Evolutionary conservation across 2,888 invertebrate genomes (phyloP), one percentile per base, ranked within the genome.

Genomic region (Acrobasis suavella): DNA sequence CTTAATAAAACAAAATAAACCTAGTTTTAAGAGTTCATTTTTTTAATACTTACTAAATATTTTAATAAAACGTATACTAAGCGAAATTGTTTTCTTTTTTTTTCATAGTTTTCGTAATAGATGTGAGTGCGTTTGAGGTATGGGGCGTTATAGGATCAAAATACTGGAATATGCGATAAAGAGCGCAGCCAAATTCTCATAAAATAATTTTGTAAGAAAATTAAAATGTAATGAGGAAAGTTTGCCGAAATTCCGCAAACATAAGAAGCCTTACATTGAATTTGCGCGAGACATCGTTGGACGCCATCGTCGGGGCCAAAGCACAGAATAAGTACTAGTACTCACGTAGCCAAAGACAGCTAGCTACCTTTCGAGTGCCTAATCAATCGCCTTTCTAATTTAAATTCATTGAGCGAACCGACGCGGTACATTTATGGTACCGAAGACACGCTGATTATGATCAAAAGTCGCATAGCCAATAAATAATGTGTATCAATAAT

Each of bases 331-430:
- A n/a, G n/a, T n/a, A n/a, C n/a, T n/a, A n/a, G n/a, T n/a, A n/a
- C n/a, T n/a, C n/a, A n/a, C n/a, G n/a, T n/a, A n/a, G n/a, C n/a
- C n/a, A n/a, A n/a, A n/a, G n/a, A n/a, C n/a, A n/a, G n/a, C n/a
- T n/a, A 69, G 72, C 70, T 74, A 74, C 74, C 74, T 72, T 76
- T 71, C 68, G 70, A 73, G 72, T 73, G 32, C 32, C 32, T 32
- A 74, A 72, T 76, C 76, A 73, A 77, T 75, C 78, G 73, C 75
- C 50, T 50, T 16, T 73, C 73, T 83, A 77, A 80, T 86, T 87
- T 77, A 82, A 83, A 86, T 86, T 84, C 86, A 84, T 74, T 69
- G 73, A 73, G 75, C 79, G 16, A 73, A 69, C 78, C 68, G 68
- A 71, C 70, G 69, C 71, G 67, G 69, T 73, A 72, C 73, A 75